Conservation (phyloP, 2,113 vertebrate genomes). For the Cynoglossus semilaevis region DNA sequence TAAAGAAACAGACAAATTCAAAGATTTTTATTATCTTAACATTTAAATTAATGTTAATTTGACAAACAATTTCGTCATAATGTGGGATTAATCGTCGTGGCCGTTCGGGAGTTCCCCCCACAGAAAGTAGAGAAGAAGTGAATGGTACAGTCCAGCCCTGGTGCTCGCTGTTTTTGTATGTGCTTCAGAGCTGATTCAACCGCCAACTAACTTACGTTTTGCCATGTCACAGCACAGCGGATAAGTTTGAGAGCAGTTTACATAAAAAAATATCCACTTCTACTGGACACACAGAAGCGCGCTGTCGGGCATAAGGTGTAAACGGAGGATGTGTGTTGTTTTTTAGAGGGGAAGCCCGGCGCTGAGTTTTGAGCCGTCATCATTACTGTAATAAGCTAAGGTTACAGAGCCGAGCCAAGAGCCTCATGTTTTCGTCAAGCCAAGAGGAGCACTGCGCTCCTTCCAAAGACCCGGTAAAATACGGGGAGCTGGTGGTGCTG, state of each 20-base stretch:
- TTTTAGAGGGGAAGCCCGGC: conserved; percentile 50
- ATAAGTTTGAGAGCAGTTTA: conserved; percentile 56
- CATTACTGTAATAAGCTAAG: conserved; percentile 51
- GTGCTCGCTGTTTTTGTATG: conserved; percentile 73
- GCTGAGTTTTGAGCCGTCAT: conserved; percentile 37
- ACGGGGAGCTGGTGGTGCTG: conserved; percentile 92
- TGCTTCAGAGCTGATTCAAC: conserved; percentile 66
- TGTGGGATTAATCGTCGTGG: neutral
- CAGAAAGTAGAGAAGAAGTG: conserved; percentile 55
- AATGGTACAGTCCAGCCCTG: conserved; percentile 75
- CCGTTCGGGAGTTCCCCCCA: conserved; percentile 28
- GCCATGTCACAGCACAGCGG: conserved; percentile 44
- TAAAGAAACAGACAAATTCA: fast-evolving
- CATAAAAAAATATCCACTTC: conserved; percentile 1
- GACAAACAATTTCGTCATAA: fast-evolving
- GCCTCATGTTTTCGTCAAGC: conserved; percentile 90
- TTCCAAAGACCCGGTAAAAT: conserved; percentile 91
- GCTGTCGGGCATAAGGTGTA: conserved; percentile 24
- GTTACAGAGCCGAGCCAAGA: conserved; percentile 53
- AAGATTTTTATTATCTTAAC: fast-evolving
- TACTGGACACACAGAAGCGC: neutral
- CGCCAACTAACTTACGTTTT: conserved; percentile 70
- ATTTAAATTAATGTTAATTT: neutral
- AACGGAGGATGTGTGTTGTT: conserved; percentile 49
- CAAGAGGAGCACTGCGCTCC: conserved; percentile 91